Evolutionary conservation across 2,113 vertebrate genomes (phyloP).

Genomic region (Corythoichthys haematopterus): DNA sequence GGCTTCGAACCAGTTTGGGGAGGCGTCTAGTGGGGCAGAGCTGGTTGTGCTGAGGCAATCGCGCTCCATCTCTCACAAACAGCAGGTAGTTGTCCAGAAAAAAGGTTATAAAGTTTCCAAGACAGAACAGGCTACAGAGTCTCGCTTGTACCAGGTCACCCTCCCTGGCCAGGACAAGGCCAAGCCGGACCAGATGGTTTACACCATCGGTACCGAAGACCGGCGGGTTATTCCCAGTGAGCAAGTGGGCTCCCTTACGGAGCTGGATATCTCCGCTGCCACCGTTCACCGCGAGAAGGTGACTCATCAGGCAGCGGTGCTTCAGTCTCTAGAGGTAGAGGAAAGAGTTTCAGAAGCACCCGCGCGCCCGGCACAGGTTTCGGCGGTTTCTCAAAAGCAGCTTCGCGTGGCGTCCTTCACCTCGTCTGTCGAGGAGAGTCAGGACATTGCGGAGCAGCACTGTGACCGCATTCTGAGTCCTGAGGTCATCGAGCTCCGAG

Average conservation of each 20-base stretch:
- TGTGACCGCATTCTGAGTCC: constrained; percentile 70
- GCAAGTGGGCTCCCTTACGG: constrained; percentile 61
- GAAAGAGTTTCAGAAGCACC: constrained; percentile 61
- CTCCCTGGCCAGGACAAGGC: constrained; percentile 67
- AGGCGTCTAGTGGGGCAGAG: constrained; percentile 76
- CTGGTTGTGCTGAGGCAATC: constrained; percentile 71
- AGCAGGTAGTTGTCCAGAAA: constrained; percentile 48
- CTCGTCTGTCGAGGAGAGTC: constrained; percentile 70
- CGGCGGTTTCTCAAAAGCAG: constrained; percentile 61
- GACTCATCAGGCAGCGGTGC: constrained; percentile 71
- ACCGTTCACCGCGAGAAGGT: constrained; percentile 66
- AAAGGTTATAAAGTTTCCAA: constrained; percentile 70
- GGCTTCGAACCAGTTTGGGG: constrained; percentile 76
- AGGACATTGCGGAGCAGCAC: constrained; percentile 75
- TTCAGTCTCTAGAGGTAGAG: constrained; percentile 68
- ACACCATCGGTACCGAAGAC: constrained; percentile 75
- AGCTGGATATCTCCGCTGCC: constrained; percentile 68
- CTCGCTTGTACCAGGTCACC: constrained; percentile 73
- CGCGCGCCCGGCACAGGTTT: constrained; percentile 42
- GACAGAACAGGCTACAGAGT: constrained; percentile 71
- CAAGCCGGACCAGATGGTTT: constrained; percentile 70
- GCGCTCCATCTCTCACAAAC: constrained; percentile 40
- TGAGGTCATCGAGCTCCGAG: constrained; percentile 56
- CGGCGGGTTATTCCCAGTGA: constrained; percentile 70
- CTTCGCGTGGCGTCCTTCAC: constrained; percentile 68